Evolutionary conservation across 1,140 invertebrate species (phyloP), one percentile per base, ranked within the genome.

Genomic region (Arion vulgaris): DNA sequence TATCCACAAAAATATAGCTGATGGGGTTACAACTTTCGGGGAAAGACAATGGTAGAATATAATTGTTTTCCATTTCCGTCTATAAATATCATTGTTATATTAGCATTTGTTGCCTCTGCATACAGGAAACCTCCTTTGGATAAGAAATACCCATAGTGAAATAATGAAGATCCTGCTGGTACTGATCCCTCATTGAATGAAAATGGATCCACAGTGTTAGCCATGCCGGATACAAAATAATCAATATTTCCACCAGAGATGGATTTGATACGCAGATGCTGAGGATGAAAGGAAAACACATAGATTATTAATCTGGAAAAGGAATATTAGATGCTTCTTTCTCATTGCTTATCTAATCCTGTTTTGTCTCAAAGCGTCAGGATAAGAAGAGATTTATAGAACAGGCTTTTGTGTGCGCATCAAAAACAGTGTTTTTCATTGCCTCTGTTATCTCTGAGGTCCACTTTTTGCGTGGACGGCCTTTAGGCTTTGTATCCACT

Each of bases 181-280:
- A 93, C 88, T 66, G 84, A 66, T 26, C 85, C 74, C 17, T 84
- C 82, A 84, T 93, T 91, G 45, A 72, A 85, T 17, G 83, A 84
- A 34, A 87, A 90, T 11, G 82, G 81, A 74, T 93, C 90, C 38
- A 93, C 89, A 83, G 92, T 91, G 75, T 92, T 92, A 17, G 91
- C 90, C 19, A 90, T 88, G 36, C 93, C 93, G 51, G 87, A 88
- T 0, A 93, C 87, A 84, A 93, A 90, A 68, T 92, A 93, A 69
- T 93, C 89, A 26, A 92, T 84, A 17, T 83, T 89, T 28, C 84
- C 39, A 36, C 86, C 87, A 34, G 84, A 38, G 38, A 85, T 80
- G 11, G 72, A 78, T 1, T 80, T 68, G 39, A 74, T 79, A 39
- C 85, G 79, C 17, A 92, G 87, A 84, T 92, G 91, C 91, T 92